Conservation (phyloP, 1,140 invertebrate species). For the Diprion similis region DNA sequence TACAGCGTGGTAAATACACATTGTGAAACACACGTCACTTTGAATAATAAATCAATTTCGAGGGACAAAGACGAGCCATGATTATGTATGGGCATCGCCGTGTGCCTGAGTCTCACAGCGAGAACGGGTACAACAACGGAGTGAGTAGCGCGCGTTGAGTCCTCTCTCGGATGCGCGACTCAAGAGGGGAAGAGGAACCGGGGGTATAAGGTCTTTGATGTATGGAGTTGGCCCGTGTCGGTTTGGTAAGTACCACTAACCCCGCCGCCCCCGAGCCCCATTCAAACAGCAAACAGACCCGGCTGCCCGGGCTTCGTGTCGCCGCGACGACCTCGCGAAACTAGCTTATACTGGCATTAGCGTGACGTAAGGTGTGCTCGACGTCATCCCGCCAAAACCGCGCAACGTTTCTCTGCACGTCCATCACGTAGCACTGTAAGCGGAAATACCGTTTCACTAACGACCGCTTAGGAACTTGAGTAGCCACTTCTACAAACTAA, state of each 20-base stretch:
- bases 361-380: background rate
- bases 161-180: background rate
- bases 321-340: conserved; percentile 6
- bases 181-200: conserved; percentile 17
- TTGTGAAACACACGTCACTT: conserved; percentile 62
- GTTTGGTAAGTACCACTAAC: conserved; percentile 55
- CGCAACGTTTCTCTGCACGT: too few relatives aligned
- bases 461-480: too few relatives aligned
- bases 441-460: too few relatives aligned
- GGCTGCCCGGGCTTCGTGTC: background rate
- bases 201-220: conserved; percentile 54
- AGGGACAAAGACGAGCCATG: conserved; percentile 58
- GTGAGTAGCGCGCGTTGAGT: background rate
- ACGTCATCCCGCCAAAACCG: too few relatives aligned
- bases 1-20: conserved; percentile 59
- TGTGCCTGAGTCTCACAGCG: background rate
- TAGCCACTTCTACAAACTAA: too few relatives aligned
- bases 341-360: background rate
- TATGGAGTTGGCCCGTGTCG: conserved; percentile 54
- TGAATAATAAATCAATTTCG: conserved; percentile 65
- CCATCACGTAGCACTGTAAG: too few relatives aligned
- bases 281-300: conserved; percentile 34
- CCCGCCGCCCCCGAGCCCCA: conserved; percentile 48
- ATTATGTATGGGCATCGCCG: conserved; percentile 59
- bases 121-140: background rate